phyloP scores from a whole-genome alignment of 2,113 vertebrate species.

The Oncorhynchus keta region DNA sequence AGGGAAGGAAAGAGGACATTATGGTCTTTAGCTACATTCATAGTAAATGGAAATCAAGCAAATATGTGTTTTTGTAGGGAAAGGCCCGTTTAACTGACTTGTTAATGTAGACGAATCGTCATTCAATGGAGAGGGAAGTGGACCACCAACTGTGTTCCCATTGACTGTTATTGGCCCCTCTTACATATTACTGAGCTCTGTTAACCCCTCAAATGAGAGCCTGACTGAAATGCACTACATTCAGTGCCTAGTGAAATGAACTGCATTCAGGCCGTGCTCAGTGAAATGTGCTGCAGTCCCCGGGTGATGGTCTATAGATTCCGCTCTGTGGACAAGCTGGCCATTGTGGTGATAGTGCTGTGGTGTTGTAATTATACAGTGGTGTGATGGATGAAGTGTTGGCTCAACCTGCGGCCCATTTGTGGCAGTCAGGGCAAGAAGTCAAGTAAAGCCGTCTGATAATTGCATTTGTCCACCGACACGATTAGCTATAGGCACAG shows the following conservation, averaged over 20 bases:
- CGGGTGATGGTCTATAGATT: background rate
- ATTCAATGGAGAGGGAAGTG: background rate
- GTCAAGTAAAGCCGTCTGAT: slow-evolving; percentile 18
- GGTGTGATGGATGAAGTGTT: slow-evolving; percentile 12
- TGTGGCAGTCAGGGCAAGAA: background rate
- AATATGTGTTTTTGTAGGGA: background rate
- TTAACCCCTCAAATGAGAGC: background rate
- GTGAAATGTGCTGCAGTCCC: background rate
- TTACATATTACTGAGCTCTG: background rate
- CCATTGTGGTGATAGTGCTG: slow-evolving; percentile 2
- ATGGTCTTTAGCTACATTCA: background rate
- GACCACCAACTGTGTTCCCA: background rate
- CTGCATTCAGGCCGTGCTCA: no score
- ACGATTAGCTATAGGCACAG: background rate
- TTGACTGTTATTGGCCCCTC: background rate
- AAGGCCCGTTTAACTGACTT: background rate
- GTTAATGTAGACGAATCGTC: background rate
- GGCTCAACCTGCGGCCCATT: slow-evolving; percentile 19
- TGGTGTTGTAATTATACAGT: background rate
- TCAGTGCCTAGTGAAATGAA: background rate
- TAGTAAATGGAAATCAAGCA: background rate
- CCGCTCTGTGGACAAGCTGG: background rate
- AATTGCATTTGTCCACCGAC: slow-evolving; percentile 15
- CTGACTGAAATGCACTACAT: background rate
- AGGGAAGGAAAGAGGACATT: background rate